Evolutionary conservation across 2,113 vertebrate genomes (phyloP).

Genomic region (Himantopus leucocephalus): DNA sequence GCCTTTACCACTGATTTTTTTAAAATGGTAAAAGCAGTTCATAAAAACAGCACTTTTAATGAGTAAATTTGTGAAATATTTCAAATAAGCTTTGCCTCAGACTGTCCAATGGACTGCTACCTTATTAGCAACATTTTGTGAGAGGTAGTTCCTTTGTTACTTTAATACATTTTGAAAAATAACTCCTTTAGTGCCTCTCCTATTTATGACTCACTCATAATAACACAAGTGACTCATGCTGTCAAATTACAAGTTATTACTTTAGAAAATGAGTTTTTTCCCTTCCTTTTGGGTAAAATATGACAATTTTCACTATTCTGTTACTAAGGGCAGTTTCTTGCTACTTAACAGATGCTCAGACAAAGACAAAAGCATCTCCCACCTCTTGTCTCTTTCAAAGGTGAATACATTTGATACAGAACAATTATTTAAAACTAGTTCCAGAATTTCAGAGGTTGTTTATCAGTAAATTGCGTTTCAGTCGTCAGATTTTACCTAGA

Average conservation of each 20-base stretch:
- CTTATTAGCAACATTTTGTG: neutral
- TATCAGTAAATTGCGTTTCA: neutral
- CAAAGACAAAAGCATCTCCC: constrained; percentile 16
- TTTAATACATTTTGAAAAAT: constrained; percentile 7
- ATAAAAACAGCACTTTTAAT: neutral
- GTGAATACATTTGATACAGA: neutral
- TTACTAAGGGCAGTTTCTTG: neutral
- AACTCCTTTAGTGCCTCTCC: constrained; percentile 10
- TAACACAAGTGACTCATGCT: constrained; percentile 52
- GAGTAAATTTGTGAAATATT: neutral
- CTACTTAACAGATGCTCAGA: neutral
- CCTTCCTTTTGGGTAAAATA: constrained; percentile 9
- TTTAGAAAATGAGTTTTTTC: constrained; percentile 5
- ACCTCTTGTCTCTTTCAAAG: neutral
- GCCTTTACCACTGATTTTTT: neutral
- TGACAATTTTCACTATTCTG: constrained; percentile 15
- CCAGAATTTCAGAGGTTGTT: neutral
- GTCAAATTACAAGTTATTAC: constrained; percentile 38
- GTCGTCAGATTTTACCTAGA: neutral
- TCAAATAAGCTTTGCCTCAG: neutral
- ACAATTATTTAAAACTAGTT: neutral
- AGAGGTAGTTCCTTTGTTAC: neutral
- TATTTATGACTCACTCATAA: constrained; percentile 49
- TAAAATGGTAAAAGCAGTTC: neutral
- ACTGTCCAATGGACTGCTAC: neutral